phyloP scores from a whole-genome alignment of 2,113 vertebrate species.

The Entomyzon cyanotis region DNA sequence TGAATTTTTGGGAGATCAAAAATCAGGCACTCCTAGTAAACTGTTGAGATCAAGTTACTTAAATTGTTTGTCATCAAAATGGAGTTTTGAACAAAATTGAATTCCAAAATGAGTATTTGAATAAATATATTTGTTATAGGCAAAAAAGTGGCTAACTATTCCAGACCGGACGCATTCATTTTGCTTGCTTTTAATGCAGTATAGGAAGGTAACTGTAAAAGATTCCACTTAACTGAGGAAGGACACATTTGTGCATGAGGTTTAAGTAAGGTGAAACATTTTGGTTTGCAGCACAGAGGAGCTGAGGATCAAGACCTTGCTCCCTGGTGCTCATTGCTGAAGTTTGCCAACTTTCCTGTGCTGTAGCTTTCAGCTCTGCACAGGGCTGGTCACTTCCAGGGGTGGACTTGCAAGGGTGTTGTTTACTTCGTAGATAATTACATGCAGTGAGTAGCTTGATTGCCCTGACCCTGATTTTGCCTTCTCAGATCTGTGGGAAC shows the following conservation, averaged over 20 bases:
- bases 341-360: neutral
- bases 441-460: neutral
- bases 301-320: neutral
- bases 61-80: neutral
- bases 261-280: neutral
- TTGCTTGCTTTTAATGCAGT: neutral
- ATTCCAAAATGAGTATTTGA: neutral
- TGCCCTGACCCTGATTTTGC: neutral
- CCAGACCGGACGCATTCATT: neutral
- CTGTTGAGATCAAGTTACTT: neutral
- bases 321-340: neutral
- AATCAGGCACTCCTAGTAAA: neutral
- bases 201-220: neutral
- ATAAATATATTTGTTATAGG: neutral
- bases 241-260: rapidly evolving
- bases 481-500: conserved; percentile 90
- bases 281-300: neutral
- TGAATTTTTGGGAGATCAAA: neutral
- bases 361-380: neutral
- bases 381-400: neutral
- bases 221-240: neutral
- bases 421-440: neutral
- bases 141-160: neutral
- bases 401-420: neutral
- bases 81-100: neutral